Conservation (phyloP, 1,140 invertebrate species). For the Telenomus remus region DNA sequence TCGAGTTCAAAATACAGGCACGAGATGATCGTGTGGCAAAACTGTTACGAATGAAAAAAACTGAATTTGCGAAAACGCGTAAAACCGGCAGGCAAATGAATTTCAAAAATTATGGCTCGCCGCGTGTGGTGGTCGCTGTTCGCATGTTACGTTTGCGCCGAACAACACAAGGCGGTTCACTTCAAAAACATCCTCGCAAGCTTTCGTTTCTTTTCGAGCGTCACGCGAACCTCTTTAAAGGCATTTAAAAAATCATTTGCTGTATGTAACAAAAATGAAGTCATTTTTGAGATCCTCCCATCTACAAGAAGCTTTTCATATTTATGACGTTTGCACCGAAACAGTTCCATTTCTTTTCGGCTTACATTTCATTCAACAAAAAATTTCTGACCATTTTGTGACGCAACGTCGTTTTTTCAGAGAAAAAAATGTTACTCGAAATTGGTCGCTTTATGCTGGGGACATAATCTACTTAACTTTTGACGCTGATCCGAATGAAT, state of each 20-base stretch:
- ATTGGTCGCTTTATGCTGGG: constrained; percentile 21
- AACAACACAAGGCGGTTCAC: constrained; percentile 41
- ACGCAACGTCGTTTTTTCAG: background rate
- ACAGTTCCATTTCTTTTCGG: too few relatives aligned
- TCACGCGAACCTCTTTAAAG: constrained; percentile 40
- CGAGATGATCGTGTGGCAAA: background rate
- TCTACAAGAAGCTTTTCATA: constrained; percentile 3
- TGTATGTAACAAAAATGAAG: constrained; percentile 33
- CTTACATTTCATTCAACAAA: too few relatives aligned
- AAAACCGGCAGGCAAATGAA: constrained; percentile 42
- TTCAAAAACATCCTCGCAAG: constrained; percentile 31
- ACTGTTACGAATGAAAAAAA: background rate
- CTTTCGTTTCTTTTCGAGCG: constrained; percentile 19
- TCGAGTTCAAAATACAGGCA: background rate
- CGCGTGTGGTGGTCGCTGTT: constrained; percentile 24
- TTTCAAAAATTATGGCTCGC: constrained; percentile 7
- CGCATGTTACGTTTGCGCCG: constrained; percentile 33
- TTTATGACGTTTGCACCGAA: background rate
- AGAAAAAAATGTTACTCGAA: too few relatives aligned
- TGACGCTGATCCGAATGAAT: constrained; percentile 75
- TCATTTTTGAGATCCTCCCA: constrained; percentile 21
- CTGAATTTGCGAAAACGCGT: constrained; percentile 11
- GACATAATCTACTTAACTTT: constrained; percentile 72
- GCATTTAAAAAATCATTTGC: constrained; percentile 26
- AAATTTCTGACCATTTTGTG: background rate